Evolutionary conservation across 2,113 vertebrate genomes (phyloP).

Genomic region (Mixornis gularis): DNA sequence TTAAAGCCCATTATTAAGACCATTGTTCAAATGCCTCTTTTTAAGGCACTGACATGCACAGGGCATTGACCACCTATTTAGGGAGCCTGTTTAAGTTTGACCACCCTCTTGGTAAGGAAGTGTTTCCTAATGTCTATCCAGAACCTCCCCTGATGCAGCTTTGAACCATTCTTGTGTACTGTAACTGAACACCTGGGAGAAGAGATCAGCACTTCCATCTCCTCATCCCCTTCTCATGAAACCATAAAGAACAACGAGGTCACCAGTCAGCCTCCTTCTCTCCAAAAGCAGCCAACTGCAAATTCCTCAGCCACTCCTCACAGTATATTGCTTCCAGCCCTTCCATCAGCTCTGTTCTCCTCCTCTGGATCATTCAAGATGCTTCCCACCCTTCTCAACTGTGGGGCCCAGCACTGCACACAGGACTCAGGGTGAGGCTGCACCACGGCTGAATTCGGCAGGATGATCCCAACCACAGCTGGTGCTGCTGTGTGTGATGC

Average conservation of each 20-base stretch:
- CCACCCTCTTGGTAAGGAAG: not conserved
- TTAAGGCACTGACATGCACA: not conserved
- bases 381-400: not conserved
- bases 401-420: not conserved
- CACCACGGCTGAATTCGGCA: rapidly evolving
- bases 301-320: not conserved
- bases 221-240: not conserved
- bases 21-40: not conserved
- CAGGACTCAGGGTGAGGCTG: rapidly evolving
- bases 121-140: not conserved
- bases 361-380: not conserved
- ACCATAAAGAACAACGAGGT: rapidly evolving
- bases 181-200: not conserved
- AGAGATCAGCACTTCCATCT: not conserved
- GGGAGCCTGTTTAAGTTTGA: not conserved
- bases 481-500: not conserved
- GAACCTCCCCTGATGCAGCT: not conserved
- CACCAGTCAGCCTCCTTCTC: not conserved
- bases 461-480: not conserved
- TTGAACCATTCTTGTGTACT: not conserved
- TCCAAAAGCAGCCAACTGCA: not conserved
- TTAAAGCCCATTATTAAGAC: not conserved
- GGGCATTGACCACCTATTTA: not conserved
- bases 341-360: not conserved
- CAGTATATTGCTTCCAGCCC: not conserved